Percentiles rank a stretch among this genome's conserved stretches.
Evolutionary conservation across 1,140 invertebrate genomes (phyloP).

Genomic region (Parasteatoda tepidariorum): DNA sequence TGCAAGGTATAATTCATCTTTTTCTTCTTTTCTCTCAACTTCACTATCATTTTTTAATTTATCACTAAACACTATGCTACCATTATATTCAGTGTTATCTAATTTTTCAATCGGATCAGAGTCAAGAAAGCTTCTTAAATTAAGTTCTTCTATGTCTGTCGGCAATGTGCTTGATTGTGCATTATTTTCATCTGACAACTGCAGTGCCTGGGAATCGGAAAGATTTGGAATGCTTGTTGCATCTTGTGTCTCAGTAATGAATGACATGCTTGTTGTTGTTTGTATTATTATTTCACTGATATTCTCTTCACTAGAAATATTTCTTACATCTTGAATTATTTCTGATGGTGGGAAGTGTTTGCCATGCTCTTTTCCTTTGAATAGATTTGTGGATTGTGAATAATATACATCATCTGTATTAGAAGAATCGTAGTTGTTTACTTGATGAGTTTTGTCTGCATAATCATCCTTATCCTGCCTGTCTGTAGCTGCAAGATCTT

Average conservation of each 20-base stretch:
- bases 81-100: too few relatives aligned
- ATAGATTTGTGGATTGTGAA: conserved; percentile 24
- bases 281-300: background rate
- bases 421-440: too few relatives aligned
- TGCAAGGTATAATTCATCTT: background rate
- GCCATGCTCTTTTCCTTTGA: background rate
- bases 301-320: background rate
- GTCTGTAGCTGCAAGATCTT: conserved; percentile 5
- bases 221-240: background rate
- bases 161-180: background rate
- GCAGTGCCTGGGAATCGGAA: background rate
- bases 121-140: too few relatives aligned
- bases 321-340: background rate
- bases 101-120: too few relatives aligned
- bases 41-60: too few relatives aligned
- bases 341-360: conserved; percentile 22
- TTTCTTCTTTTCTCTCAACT: background rate
- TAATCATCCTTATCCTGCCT: conserved; percentile 27
- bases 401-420: conserved; percentile 37
- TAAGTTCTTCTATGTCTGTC: background rate
- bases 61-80: too few relatives aligned
- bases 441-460: conserved; percentile 1
- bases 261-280: too few relatives aligned
- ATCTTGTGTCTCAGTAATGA: background rate
- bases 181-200: background rate